Conservation (phyloP, 2,113 vertebrate species). For the Pyxicephalus adspersus region DNA sequence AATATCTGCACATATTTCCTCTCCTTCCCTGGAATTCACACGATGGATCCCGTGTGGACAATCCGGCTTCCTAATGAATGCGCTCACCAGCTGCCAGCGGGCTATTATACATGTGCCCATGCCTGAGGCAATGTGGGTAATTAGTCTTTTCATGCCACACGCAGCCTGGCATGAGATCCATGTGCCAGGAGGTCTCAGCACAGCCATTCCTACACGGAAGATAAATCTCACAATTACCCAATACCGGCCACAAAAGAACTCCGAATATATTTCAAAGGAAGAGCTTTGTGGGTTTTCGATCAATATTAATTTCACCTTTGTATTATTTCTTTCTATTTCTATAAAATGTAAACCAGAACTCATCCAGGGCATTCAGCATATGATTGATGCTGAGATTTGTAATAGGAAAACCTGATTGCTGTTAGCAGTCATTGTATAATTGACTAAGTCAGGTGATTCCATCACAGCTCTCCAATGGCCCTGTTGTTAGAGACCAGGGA, state of each 20-base stretch:
- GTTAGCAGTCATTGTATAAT: background rate
- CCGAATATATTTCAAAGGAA: background rate
- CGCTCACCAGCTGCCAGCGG: constrained; percentile 2
- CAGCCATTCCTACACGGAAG: constrained; percentile 17
- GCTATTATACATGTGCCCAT: background rate
- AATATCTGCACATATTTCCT: background rate
- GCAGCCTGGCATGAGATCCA: background rate
- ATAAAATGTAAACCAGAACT: background rate
- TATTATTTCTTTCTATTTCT: background rate
- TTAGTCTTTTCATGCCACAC: constrained; percentile 29
- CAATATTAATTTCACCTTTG: background rate
- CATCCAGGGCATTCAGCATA: background rate
- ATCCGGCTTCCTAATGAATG: constrained; percentile 24
- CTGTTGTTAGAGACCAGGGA: too few relatives aligned
- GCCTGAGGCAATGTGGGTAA: background rate
- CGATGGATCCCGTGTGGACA: background rate
- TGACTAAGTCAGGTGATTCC: background rate
- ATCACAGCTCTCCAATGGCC: too few relatives aligned
- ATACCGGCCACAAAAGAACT: constrained; percentile 14
- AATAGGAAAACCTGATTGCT: background rate
- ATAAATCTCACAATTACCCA: constrained; percentile 27
- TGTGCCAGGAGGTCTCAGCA: background rate
- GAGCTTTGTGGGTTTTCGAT: background rate
- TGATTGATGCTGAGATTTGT: background rate
- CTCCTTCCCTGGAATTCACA: constrained; percentile 2